These are phyloP conservation scores for Oligia strigilis DNA, from an alignment of 2,888 invertebrate species.

Conservation along the genomic window DNA sequence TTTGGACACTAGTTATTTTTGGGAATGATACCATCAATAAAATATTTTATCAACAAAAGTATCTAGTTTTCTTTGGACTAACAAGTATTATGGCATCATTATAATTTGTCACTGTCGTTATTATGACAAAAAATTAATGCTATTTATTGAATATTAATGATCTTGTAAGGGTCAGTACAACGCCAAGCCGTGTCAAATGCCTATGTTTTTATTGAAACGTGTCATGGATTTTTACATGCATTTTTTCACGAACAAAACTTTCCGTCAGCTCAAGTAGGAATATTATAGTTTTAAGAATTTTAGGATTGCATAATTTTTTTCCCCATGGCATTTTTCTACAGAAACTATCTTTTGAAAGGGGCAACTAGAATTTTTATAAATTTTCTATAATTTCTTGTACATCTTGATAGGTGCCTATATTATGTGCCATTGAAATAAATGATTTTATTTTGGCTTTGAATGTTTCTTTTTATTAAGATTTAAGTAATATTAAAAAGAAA, in stretches of 20 bases:
- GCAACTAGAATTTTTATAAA: no score
- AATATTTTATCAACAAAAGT: not conserved
- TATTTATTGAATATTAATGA: conserved; percentile 8
- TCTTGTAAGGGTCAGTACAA: conserved; percentile 4
- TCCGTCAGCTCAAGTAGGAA: not conserved
- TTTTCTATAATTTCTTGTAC: no score
- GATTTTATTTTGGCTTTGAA: no score
- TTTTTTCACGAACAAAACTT: not conserved
- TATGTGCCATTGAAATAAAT: no score
- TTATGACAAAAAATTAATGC: not conserved
- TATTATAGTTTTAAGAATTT: not conserved
- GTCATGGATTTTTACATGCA: not conserved
- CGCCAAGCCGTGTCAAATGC: not conserved
- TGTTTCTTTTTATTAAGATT: no score
- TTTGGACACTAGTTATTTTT: not conserved
- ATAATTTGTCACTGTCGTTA: conserved; percentile 17
- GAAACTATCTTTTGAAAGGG: no score
- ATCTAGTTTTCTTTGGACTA: not conserved
- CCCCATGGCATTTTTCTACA: no score
- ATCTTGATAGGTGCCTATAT: no score
- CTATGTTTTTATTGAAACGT: not conserved
- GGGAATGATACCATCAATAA: not conserved
- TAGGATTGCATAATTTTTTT: not conserved
- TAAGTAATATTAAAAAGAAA: no score
- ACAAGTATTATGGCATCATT: not conserved